Evolutionary conservation across 2,888 invertebrate genomes (phyloP).

Genomic region (Aspidiotus rigidus): DNA sequence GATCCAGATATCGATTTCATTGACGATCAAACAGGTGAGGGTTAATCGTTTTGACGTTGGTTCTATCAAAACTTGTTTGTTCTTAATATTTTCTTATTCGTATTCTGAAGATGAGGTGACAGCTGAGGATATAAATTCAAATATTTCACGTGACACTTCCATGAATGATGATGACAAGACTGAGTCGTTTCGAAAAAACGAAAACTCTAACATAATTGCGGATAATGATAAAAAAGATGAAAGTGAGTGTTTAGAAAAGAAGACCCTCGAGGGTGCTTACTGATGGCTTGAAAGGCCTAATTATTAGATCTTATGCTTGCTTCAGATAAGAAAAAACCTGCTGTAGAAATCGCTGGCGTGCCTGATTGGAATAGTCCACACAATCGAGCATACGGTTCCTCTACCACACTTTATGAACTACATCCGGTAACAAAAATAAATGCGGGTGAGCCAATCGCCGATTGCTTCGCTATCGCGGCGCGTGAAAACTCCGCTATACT

Average conservation of each 20-base stretch:
- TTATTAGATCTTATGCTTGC: neutral
- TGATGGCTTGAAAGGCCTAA: neutral
- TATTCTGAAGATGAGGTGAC: neutral
- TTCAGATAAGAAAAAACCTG: neutral
- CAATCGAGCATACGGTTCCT: conserved; percentile 56
- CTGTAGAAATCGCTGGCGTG: conserved; percentile 44
- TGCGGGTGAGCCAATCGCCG: conserved; percentile 76
- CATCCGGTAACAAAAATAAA: conserved; percentile 63
- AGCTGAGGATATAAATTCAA: conserved; percentile 17
- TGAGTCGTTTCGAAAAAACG: no score
- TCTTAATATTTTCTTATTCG: neutral
- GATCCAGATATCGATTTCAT: conserved; percentile 66
- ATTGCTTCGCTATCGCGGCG: conserved; percentile 69
- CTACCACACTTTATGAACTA: conserved; percentile 71
- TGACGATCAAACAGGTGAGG: conserved; percentile 43
- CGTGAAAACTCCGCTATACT: conserved; percentile 65
- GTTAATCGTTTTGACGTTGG: neutral
- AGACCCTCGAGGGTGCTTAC: no score
- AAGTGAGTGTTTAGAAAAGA: no score
- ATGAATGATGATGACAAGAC: neutral
- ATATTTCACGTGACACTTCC: conserved; percentile 10
- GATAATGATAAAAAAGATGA: no score
- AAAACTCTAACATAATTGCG: no score
- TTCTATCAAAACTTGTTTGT: neutral
- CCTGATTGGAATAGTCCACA: conserved; percentile 52